phyloP scores from a whole-genome alignment of 2,113 vertebrate genomes.

The Phalacrocorax pelagicus region DNA sequence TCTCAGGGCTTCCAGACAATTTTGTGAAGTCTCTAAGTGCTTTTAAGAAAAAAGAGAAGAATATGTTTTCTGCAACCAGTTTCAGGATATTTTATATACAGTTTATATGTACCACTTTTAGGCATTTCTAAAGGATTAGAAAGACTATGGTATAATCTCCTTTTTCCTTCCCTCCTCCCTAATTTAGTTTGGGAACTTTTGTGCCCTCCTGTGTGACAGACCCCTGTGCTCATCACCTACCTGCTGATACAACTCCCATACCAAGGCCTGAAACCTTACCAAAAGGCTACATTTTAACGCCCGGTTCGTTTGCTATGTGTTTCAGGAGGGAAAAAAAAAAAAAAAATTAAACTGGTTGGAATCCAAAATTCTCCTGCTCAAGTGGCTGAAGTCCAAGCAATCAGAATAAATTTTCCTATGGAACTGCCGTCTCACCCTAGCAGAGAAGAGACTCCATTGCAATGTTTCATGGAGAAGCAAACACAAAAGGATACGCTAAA shows the following conservation, averaged over 20 bases:
- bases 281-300: not conserved
- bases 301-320: not conserved
- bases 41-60: not conserved
- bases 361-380: not conserved
- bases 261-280: not conserved
- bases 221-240: not conserved
- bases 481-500: slow-evolving; percentile 11
- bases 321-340: not conserved
- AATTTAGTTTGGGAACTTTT: not conserved
- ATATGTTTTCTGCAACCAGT: not conserved
- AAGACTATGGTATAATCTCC: not conserved
- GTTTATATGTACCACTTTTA: not conserved
- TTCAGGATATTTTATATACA: not conserved
- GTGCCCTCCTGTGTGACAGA: not conserved
- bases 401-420: not conserved
- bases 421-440: not conserved
- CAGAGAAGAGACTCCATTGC: not conserved
- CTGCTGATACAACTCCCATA: not conserved
- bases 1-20: not conserved
- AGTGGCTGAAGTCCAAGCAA: not conserved
- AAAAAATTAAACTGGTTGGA: not conserved
- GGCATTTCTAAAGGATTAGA: not conserved
- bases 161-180: not conserved
- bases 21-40: not conserved
- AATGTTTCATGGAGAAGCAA: not conserved